Evolutionary conservation across 64 coral and sea anemone species (phyloP).

Genomic region (Montipora foliosa): DNA sequence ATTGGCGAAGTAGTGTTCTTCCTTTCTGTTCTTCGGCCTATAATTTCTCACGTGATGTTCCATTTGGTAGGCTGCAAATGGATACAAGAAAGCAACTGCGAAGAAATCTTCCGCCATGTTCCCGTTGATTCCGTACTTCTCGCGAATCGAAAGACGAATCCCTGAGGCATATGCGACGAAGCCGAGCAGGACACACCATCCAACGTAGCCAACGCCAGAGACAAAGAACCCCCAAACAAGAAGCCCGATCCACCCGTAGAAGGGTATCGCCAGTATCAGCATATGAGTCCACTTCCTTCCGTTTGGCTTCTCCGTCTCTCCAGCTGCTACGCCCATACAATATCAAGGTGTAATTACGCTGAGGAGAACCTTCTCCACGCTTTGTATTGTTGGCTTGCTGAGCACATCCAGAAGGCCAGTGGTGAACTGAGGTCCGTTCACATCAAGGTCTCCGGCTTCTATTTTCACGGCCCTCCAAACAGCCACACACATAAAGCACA

Average conservation of each 20-base stretch:
- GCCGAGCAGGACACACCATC: constrained; percentile 28
- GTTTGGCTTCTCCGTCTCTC: background rate
- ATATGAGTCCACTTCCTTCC: constrained; percentile 31
- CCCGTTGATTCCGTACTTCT: constrained; percentile 49
- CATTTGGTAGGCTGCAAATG: constrained; percentile 50
- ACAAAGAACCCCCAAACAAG: constrained; percentile 5
- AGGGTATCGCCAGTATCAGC: constrained; percentile 57
- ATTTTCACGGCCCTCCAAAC: constrained; percentile 71
- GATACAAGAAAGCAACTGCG: background rate
- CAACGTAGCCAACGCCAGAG: constrained; percentile 19
- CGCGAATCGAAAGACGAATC: constrained; percentile 29
- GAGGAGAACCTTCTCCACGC: background rate
- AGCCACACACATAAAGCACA: constrained; percentile 71
- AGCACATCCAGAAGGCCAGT: constrained; percentile 30
- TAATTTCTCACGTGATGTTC: constrained; percentile 45
- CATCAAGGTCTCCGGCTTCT: constrained; percentile 74
- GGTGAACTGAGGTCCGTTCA: constrained; percentile 44
- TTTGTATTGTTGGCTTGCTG: background rate
- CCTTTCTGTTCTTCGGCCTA: background rate
- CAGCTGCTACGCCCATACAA: constrained; percentile 38
- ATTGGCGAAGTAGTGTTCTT: background rate
- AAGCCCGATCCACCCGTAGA: constrained; percentile 49
- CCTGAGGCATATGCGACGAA: constrained; percentile 67
- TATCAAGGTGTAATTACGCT: constrained; percentile 66
- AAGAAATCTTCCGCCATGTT: constrained; percentile 56